Evolutionary conservation across 2,797 vertebrate genomes (phyloP).

Genomic region (Pygocentrus nattereri): DNA sequence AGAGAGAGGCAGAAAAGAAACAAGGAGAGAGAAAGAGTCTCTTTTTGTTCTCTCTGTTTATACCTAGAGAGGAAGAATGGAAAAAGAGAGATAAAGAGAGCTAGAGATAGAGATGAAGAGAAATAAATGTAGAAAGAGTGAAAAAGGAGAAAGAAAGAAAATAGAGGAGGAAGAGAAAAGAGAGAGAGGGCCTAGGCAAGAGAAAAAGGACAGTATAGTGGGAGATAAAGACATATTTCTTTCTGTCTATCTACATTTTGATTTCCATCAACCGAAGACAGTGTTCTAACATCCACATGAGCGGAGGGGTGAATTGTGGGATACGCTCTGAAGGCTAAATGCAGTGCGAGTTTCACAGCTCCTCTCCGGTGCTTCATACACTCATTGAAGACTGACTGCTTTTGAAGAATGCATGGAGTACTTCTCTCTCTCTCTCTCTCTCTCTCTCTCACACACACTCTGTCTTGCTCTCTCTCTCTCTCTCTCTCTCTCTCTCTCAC

Average conservation of each 20-base stretch:
- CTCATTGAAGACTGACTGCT: neutral
- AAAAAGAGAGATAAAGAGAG: neutral
- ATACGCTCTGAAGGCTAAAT: neutral
- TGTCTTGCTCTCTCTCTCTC: slow-evolving; percentile 3
- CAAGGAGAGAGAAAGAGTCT: neutral
- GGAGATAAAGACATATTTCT: slow-evolving; percentile 12
- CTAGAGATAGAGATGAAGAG: neutral
- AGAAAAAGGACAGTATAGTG: neutral
- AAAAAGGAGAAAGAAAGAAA: neutral
- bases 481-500: neutral
- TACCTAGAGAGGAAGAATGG: neutral
- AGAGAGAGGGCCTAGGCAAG: neutral
- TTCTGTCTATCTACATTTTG: neutral
- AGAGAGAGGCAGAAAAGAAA: neutral
- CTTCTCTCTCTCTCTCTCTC: slow-evolving; percentile 24
- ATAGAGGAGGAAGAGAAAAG: neutral
- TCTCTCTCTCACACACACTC: slow-evolving; percentile 20
- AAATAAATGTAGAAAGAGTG: neutral
- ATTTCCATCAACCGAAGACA: neutral
- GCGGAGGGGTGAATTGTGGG: slow-evolving; percentile 13
- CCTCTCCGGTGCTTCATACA: slow-evolving; percentile 4
- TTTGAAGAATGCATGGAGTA: slow-evolving; percentile 4
- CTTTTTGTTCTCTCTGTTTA: too few species aligned
- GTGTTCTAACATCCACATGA: slow-evolving; percentile 3
- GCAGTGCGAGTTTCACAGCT: neutral